Evolutionary conservation across 2,888 invertebrate species (phyloP).

Genomic region (Campoplex nolae): DNA sequence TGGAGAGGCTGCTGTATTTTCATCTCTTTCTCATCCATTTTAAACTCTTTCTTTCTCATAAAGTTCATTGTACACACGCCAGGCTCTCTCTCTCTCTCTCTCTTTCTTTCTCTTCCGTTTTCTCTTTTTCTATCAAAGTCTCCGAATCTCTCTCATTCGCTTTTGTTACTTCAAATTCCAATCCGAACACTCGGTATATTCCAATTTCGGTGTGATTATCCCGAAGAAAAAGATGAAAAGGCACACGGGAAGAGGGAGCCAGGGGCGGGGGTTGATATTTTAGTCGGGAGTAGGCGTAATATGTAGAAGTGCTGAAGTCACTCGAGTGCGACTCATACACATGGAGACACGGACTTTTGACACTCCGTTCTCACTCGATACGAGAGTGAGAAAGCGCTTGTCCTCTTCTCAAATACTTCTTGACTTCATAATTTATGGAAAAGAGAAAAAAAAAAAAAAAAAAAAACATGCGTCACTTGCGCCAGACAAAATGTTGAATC

Average conservation of each 20-base stretch:
- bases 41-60: conserved; percentile 33
- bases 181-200: conserved; percentile 55
- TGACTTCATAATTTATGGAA: conserved; percentile 48
- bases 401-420: conserved; percentile 45
- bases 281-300: conserved; percentile 56
- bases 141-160: conserved; percentile 54
- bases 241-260: conserved; percentile 66
- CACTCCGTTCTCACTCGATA: conserved; percentile 38
- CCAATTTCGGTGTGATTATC: conserved; percentile 60
- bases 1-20: conserved; percentile 32
- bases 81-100: conserved; percentile 49
- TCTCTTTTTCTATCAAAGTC: conserved; percentile 49
- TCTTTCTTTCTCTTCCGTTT: conserved; percentile 22
- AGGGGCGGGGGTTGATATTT: conserved; percentile 70
- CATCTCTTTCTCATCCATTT: conserved; percentile 43
- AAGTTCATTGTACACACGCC: conserved; percentile 62
- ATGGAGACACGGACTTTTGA: conserved; percentile 33
- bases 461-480: conserved; percentile 24
- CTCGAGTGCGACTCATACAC: conserved; percentile 41
- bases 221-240: conserved; percentile 61
- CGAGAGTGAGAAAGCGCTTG: not conserved
- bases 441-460: conserved; percentile 24
- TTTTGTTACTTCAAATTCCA: conserved; percentile 59
- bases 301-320: conserved; percentile 53
- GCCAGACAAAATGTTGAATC: conserved; percentile 20